phyloP scores from a whole-genome alignment of 2,888 invertebrate genomes.

The Drosophila meridiana region DNA sequence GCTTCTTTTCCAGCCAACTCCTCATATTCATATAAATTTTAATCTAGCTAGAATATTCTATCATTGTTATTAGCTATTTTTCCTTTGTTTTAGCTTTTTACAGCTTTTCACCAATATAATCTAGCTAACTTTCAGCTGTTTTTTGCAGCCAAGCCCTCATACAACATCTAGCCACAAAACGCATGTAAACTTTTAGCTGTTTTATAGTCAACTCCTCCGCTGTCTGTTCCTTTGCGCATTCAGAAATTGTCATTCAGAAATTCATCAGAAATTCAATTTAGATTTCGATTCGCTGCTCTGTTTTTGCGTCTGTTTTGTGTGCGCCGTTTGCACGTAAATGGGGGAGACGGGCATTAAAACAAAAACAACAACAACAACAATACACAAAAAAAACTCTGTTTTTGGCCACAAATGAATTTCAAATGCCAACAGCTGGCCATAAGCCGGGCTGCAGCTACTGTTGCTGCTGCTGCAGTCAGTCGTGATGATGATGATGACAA shows the following conservation, averaged over 20 bases:
- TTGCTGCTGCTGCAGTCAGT: constrained; percentile 27
- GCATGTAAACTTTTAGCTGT: not conserved
- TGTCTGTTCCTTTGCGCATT: not conserved
- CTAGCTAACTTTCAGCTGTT: not conserved
- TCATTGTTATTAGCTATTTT: not conserved
- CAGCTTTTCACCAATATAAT: not conserved
- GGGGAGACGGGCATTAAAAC: constrained; percentile 12
- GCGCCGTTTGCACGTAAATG: constrained; percentile 28
- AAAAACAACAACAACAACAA: not conserved
- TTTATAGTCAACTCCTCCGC: not conserved
- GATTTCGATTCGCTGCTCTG: constrained; percentile 9
- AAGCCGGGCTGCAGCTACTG: constrained; percentile 1
- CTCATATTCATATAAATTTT: no score
- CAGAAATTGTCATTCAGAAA: constrained; percentile 15
- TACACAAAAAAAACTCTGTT: constrained; percentile 44
- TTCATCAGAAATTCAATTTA: constrained; percentile 29
- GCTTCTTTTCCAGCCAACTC: no score
- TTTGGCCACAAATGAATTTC: constrained; percentile 48
- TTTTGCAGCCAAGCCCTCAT: not conserved
- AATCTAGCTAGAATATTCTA: not conserved
- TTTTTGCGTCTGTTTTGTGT: constrained; percentile 21
- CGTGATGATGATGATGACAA: not conserved
- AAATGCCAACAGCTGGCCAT: constrained; percentile 39
- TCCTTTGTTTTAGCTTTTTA: not conserved
- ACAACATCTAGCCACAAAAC: not conserved